phyloP scores from a whole-genome alignment of 2,888 invertebrate species.

The Petrolisthes manimaculis region DNA sequence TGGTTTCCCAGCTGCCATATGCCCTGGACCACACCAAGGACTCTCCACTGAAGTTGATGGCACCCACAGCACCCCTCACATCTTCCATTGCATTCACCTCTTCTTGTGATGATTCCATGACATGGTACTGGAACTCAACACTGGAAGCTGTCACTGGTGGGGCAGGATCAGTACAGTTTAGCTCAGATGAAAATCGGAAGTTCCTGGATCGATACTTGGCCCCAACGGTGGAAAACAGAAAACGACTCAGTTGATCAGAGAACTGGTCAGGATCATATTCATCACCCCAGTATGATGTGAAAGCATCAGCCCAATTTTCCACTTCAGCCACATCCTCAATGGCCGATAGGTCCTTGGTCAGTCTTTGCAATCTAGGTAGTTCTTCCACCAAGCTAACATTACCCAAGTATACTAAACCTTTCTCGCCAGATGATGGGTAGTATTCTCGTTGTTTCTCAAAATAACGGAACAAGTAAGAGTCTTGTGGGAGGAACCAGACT shows the following conservation, averaged over 20 bases:
- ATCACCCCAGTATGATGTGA: conserved; percentile 44
- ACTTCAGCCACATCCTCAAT: conserved; percentile 69
- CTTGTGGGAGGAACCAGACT: conserved; percentile 82
- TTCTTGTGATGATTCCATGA: conserved; percentile 74
- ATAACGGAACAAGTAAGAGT: conserved; percentile 78
- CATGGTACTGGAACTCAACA: conserved; percentile 74
- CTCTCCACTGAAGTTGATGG: conserved; percentile 55
- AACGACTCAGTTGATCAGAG: conserved; percentile 77
- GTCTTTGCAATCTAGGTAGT: conserved; percentile 35
- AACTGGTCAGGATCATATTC: conserved; percentile 70
- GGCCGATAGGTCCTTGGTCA: conserved; percentile 26
- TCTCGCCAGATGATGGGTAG: conserved; percentile 77
- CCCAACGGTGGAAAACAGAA: conserved; percentile 78
- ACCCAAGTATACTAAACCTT: conserved; percentile 51
- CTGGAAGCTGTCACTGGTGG: conserved; percentile 74
- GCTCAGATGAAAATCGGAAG: conserved; percentile 75
- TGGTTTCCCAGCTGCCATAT: conserved; percentile 66
- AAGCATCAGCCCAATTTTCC: conserved; percentile 75
- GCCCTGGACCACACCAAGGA: conserved; percentile 53
- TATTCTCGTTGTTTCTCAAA: conserved; percentile 74
- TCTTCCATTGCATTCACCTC: conserved; percentile 82
- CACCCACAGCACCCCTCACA: conserved; percentile 68
- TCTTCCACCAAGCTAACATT: conserved; percentile 41
- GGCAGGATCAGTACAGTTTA: conserved; percentile 77
- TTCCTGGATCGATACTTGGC: conserved; percentile 76